Percentiles rank a stretch among this genome's conserved stretches.
Evolutionary conservation across 2,888 invertebrate species (phyloP).

Genomic region (Drosophila setosimentum): DNA sequence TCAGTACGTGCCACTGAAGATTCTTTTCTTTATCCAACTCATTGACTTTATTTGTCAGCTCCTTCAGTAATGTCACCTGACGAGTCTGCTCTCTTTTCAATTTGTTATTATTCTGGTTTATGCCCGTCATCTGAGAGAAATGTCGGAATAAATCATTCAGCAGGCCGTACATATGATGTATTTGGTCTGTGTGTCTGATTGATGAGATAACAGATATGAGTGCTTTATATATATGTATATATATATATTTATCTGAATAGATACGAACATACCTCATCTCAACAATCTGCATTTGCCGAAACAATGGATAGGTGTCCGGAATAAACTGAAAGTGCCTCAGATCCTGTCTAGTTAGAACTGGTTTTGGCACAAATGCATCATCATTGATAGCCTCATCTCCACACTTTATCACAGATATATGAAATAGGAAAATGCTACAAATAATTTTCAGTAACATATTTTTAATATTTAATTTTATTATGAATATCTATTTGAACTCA

Average conservation of each 20-base stretch:
- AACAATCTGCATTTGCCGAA: too few relatives aligned
- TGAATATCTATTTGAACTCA: background rate
- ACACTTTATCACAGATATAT: background rate
- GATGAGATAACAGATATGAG: background rate
- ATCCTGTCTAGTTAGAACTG: too few relatives aligned
- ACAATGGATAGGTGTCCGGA: too few relatives aligned
- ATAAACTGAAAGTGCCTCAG: too few relatives aligned
- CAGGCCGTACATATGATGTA: background rate
- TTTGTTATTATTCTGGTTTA: too few relatives aligned
- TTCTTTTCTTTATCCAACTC: background rate
- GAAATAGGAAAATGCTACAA: background rate
- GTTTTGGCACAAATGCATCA: too few relatives aligned
- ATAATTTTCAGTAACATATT: background rate
- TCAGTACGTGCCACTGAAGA: background rate
- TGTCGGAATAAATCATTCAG: background rate
- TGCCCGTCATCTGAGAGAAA: background rate
- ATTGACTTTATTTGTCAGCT: background rate
- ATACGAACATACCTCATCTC: too few relatives aligned
- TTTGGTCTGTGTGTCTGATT: background rate
- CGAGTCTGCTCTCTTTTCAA: background rate
- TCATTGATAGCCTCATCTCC: too few relatives aligned
- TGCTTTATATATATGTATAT: background rate
- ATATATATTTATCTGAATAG: too few relatives aligned
- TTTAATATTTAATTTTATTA: background rate
- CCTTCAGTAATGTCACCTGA: background rate